Evolutionary conservation across 2,888 invertebrate species (phyloP).

Genomic region (Plebejus anna): DNA sequence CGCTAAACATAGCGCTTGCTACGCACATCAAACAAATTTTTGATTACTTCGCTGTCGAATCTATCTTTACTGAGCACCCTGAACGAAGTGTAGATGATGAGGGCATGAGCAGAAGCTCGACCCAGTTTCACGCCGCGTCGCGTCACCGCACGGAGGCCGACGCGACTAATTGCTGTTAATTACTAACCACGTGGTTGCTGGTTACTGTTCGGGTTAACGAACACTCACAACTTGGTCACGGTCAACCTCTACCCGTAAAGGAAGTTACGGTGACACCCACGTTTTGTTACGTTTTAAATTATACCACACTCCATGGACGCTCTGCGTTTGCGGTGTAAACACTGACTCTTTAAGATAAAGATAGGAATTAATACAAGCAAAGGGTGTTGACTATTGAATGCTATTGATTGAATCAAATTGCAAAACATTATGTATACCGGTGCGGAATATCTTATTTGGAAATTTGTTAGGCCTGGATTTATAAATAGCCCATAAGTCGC

Average conservation of each 20-base stretch:
- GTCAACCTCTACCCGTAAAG: constrained; percentile 11
- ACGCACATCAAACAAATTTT: no score
- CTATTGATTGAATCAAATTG: no score
- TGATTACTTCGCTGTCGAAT: no score
- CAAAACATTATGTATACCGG: no score
- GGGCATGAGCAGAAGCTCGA: background rate
- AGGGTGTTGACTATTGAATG: no score
- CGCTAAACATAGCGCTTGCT: no score
- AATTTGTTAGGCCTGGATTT: no score
- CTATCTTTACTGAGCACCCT: no score
- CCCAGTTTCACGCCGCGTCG: background rate
- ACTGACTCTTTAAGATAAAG: no score
- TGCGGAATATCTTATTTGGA: no score
- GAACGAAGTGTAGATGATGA: background rate
- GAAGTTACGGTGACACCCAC: background rate
- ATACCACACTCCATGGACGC: background rate
- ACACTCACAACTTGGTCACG: constrained; percentile 10
- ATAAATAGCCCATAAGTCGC: no score
- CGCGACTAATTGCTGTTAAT: constrained; percentile 1
- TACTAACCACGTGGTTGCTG: background rate
- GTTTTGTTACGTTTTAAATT: background rate
- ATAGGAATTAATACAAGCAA: background rate
- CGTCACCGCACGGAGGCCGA: constrained; percentile 1
- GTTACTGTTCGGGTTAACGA: background rate
- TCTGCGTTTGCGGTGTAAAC: background rate